Evolutionary conservation across 30 jellyfish, hydroid and myxozoan species (phyloP).

Genomic region (Mastigias papua): DNA sequence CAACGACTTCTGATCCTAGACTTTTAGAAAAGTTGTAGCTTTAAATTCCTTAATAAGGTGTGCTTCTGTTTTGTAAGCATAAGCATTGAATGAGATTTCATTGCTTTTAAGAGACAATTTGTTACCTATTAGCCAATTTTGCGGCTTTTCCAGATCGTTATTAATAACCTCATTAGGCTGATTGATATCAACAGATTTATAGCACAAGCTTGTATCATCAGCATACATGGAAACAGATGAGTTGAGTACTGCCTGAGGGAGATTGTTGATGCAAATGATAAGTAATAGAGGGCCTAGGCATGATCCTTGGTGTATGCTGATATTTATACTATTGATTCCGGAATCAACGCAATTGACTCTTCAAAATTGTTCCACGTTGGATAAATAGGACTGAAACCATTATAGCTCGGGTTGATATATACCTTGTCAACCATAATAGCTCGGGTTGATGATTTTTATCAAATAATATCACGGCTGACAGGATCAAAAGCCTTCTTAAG

Average conservation of each 20-base stretch:
- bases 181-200: neutral
- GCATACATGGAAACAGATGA: neutral
- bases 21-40: neutral
- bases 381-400: neutral
- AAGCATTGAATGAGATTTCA: neutral
- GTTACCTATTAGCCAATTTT: neutral
- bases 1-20: neutral
- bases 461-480: neutral
- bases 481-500: neutral
- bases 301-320: neutral
- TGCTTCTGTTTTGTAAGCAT: neutral
- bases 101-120: neutral
- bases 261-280: neutral
- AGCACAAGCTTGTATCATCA: neutral
- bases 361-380: neutral
- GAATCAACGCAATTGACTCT: neutral
- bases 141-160: neutral
- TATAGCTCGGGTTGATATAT: neutral
- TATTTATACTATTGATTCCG: neutral
- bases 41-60: neutral
- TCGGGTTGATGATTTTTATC: neutral
- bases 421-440: neutral
- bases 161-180: neutral
- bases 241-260: neutral
- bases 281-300: neutral